Evolutionary conservation across 2,797 vertebrate genomes (phyloP).

Genomic region (Malurus leucopterus): DNA sequence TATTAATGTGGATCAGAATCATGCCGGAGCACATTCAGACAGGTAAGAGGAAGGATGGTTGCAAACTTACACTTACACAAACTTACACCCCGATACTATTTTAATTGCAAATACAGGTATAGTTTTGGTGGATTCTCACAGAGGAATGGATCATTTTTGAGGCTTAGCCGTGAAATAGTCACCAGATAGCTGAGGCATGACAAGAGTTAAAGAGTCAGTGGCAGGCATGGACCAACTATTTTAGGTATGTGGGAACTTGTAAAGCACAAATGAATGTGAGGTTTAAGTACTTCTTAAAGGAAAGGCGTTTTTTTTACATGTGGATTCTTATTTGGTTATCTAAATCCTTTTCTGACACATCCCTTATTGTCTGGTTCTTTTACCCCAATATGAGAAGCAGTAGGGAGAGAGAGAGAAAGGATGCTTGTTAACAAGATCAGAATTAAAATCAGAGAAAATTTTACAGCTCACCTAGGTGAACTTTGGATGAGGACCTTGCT

Average conservation of each 20-base stretch:
- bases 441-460: neutral
- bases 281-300: neutral
- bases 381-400: neutral
- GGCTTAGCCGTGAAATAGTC: neutral
- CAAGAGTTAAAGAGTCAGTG: neutral
- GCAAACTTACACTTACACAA: neutral
- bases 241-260: neutral
- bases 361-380: neutral
- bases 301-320: neutral
- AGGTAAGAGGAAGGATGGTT: neutral
- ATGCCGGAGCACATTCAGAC: neutral
- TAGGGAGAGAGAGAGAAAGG: too few relatives aligned
- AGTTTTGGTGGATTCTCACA: neutral
- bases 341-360: neutral
- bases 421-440: neutral
- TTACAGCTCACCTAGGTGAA: neutral
- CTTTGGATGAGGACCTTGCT: neutral
- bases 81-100: neutral
- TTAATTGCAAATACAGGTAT: neutral
- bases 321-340: neutral
- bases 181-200: neutral
- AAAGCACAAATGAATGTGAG: neutral
- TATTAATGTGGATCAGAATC: neutral
- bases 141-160: neutral
- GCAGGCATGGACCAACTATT: neutral